Evolutionary conservation across 1,140 invertebrate species (phyloP), one percentile per base, ranked within the genome.

Genomic region (Protaetia brevitarsis): DNA sequence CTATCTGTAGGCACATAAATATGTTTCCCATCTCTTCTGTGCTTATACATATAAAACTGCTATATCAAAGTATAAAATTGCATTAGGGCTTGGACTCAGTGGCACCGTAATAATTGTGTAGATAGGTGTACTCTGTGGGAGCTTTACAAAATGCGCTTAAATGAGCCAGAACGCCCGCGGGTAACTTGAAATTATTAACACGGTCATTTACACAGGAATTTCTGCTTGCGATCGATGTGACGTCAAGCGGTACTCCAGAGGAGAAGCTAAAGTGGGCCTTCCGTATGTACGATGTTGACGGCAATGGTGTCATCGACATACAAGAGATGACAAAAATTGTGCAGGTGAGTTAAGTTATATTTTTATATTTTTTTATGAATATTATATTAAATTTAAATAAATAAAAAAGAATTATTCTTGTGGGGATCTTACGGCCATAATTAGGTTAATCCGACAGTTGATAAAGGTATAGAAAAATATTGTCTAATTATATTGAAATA

Each of bases 201-300:
- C 34, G 30, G 51, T 41, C 28, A 59, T 67, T 69, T 71, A 36
- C 87, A 67, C 86, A 96, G 93, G 95, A 97, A 85, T 98, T 98
- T 82, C 85, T 97, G 73, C 84, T 97, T 78, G 97, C 97, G 72
- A 98, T 99, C 78, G 97, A 98, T 82, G 96, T 99, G 61, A 99
- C 96, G 65, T 96, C 94, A 68, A 95, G 95, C 70, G 96, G 96
- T 58, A 97, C 96, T 70, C 94, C 96, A 7, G 94, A 98, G 79
- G 96, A 99, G 79, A 99, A 99, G 82, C 85, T 99, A 41, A 97
- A 98, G 83, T 99, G 97, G 97, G 97, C 97, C 41, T 99, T 99
- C 84, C 89, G 93, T 77, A 95, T 95, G 93, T 99, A 99, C 79
- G 97, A 99, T 79, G 97, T 99, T n/a, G 96, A 99, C 80, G 95